These are phyloP conservation scores for Podarcis muralis DNA, from an alignment of 2,113 vertebrate genomes.

Conservation along the genomic window DNA sequence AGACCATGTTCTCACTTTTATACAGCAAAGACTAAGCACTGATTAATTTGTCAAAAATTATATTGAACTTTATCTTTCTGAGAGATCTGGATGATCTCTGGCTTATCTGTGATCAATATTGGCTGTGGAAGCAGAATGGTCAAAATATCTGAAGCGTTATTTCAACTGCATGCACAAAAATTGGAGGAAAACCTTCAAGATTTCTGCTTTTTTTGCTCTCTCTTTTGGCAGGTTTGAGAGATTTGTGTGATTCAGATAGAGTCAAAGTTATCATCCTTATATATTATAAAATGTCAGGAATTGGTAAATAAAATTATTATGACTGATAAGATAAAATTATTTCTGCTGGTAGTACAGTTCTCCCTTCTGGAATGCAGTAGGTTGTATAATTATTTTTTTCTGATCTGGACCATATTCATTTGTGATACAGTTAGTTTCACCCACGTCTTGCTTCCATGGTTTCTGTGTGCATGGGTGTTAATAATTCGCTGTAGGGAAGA, in stretches of 20 bases:
- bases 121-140: neutral
- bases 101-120: neutral
- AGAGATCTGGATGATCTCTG: neutral
- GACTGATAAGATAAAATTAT: neutral
- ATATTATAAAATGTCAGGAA: conserved; percentile 1
- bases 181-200: neutral
- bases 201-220: neutral
- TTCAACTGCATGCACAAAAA: neutral
- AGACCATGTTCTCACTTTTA: neutral
- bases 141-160: neutral
- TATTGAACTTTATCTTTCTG: neutral
- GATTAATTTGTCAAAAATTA: neutral
- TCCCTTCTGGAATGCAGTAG: neutral
- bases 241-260: neutral
- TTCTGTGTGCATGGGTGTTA: neutral
- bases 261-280: neutral
- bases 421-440: neutral
- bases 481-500: neutral
- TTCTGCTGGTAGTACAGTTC: neutral
- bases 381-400: neutral
- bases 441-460: neutral
- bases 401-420: neutral
- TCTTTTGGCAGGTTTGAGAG: neutral
- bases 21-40: neutral
- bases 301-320: neutral